A percentile compares a stretch with the other conserved stretches of the same genome.
These are phyloP conservation scores for Ips typographus DNA, from an alignment of 1,140 invertebrate species.

Conservation along the genomic window DNA sequence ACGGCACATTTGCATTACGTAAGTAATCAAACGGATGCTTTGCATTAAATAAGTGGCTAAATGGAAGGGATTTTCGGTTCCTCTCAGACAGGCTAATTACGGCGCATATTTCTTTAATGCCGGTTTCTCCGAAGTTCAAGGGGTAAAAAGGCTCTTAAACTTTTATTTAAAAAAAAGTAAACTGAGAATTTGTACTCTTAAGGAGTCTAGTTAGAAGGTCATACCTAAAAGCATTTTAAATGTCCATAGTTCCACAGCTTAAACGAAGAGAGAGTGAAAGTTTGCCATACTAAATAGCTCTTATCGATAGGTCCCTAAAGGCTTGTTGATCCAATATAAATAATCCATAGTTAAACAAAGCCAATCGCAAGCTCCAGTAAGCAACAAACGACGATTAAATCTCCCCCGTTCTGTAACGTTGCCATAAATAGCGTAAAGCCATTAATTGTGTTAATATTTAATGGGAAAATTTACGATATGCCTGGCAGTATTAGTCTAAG, in stretches of 20 bases:
- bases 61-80: slow-evolving; percentile 23
- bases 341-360: slow-evolving; percentile 6
- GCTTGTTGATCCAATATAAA: not conserved
- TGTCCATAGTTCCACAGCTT: no score
- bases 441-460: slow-evolving; percentile 37
- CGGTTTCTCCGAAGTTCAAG: slow-evolving; percentile 17
- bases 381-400: slow-evolving; percentile 30
- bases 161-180: slow-evolving; percentile 16
- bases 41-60: slow-evolving; percentile 37
- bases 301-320: no score
- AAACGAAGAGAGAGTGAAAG: no score
- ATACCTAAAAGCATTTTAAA: no score
- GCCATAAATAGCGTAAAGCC: slow-evolving; percentile 30
- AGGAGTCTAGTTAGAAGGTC: not conserved
- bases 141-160: slow-evolving; percentile 19
- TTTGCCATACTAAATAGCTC: no score
- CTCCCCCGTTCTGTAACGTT: slow-evolving; percentile 21
- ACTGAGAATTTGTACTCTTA: slow-evolving; percentile 17
- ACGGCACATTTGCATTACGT: slow-evolving; percentile 42
- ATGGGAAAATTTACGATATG: slow-evolving; percentile 31
- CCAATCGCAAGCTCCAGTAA: slow-evolving; percentile 26
- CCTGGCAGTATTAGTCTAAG: slow-evolving; percentile 26
- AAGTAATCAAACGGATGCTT: slow-evolving; percentile 40
- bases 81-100: slow-evolving; percentile 31
- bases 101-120: slow-evolving; percentile 28